phyloP scores from a whole-genome alignment of 2,797 vertebrate species.

The Melanotaenia nigrans region DNA sequence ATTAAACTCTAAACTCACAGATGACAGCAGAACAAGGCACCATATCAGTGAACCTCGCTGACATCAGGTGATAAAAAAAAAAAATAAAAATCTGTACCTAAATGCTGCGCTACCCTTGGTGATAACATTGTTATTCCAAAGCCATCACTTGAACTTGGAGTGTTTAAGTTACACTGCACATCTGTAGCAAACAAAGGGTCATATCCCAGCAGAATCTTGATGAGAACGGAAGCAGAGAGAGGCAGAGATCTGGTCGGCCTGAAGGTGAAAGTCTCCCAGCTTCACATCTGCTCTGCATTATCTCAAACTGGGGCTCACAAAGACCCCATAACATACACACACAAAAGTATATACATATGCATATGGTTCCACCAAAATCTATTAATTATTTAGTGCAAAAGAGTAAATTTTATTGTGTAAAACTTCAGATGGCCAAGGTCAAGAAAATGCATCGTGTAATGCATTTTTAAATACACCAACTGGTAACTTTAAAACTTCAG shows the following conservation, averaged over 20 bases:
- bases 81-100: neutral
- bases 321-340: conserved; percentile 11
- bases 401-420: no score
- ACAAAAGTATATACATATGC: no score
- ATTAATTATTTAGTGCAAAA: no score
- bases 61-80: conserved; percentile 23
- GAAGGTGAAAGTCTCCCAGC: conserved; percentile 50
- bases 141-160: conserved; percentile 44
- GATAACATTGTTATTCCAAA: conserved; percentile 45
- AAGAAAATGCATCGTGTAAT: no score
- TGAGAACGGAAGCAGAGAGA: conserved; percentile 25
- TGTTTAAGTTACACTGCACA: conserved; percentile 43
- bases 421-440: no score
- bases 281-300: conserved; percentile 55
- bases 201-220: conserved; percentile 54
- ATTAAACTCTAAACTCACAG: conserved; percentile 26
- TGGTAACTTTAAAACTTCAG: neutral
- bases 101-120: conserved; percentile 6
- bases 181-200: conserved; percentile 54
- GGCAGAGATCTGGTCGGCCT: conserved; percentile 23
- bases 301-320: conserved; percentile 26
- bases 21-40: conserved; percentile 5
- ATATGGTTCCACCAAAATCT: no score
- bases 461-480: no score
- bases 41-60: conserved; percentile 16